phyloP scores from a whole-genome alignment of 2,888 invertebrate genomes.

The Hyles lineata region DNA sequence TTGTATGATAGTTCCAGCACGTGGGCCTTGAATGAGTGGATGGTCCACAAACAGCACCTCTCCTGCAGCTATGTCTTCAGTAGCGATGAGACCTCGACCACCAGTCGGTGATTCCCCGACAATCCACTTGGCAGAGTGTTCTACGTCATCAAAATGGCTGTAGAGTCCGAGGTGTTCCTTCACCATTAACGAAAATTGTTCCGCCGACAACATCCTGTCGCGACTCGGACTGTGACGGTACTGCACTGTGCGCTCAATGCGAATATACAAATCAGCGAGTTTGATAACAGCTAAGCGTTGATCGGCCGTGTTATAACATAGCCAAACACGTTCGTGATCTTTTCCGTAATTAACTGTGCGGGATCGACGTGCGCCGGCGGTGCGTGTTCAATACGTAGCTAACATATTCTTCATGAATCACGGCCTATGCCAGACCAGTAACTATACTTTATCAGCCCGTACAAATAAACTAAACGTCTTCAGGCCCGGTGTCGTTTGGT shows the following conservation, averaged over 20 bases:
- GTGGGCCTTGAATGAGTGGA: conserved; percentile 89
- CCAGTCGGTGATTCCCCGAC: conserved; percentile 86
- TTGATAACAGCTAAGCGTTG: conserved; percentile 74
- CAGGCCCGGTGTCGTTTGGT: conserved; percentile 32
- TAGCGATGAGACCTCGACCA: conserved; percentile 90
- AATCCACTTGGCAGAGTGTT: conserved; percentile 82
- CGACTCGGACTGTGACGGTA: conserved; percentile 69
- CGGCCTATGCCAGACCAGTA: conserved; percentile 68
- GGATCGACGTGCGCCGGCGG: conserved; percentile 64
- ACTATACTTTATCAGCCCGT: conserved; percentile 57
- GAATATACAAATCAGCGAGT: conserved; percentile 74
- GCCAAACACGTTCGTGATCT: conserved; percentile 68
- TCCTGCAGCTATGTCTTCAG: conserved; percentile 86
- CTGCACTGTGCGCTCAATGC: conserved; percentile 75
- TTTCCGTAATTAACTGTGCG: conserved; percentile 68
- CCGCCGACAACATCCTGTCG: conserved; percentile 82
- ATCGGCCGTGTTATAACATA: conserved; percentile 64
- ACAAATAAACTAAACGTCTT: conserved; percentile 41
- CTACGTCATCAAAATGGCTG: conserved; percentile 54
- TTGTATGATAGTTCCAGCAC: conserved; percentile 80
- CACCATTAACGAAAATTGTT: conserved; percentile 78
- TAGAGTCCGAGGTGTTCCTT: conserved; percentile 74
- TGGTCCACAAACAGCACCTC: conserved; percentile 89
- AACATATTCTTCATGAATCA: conserved; percentile 63
- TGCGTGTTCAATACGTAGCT: conserved; percentile 61